A percentile compares a stretch with the other conserved stretches of the same genome.
These are phyloP conservation scores for Muricea muricata DNA, from an alignment of 92 coral and sea anemone species.

Conservation along the genomic window DNA sequence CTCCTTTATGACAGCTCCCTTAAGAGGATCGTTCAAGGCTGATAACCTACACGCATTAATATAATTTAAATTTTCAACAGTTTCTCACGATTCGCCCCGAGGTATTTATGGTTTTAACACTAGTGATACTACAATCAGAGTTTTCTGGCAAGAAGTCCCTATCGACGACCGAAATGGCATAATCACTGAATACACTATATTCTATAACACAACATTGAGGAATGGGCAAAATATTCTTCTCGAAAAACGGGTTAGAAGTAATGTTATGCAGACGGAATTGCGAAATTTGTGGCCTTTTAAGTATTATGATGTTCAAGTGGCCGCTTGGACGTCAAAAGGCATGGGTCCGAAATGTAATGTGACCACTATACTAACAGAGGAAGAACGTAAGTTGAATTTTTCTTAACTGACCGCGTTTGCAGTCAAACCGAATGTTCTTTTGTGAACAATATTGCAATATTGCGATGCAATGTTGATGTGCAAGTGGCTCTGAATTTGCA, in stretches of 20 bases:
- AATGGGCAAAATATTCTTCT: neutral
- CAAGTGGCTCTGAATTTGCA: too few relatives aligned
- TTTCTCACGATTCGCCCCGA: slow-evolving; percentile 2
- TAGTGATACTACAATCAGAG: slow-evolving; percentile 69
- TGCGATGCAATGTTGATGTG: too few relatives aligned
- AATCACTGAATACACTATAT: slow-evolving; percentile 58
- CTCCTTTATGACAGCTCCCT: too few relatives aligned
- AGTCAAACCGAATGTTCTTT: too few relatives aligned
- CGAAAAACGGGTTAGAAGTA: neutral
- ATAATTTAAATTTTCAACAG: neutral
- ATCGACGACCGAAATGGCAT: slow-evolving; percentile 39
- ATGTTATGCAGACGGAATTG: neutral
- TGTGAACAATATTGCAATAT: too few relatives aligned
- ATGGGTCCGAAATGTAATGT: slow-evolving; percentile 46
- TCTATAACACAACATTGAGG: slow-evolving; percentile 13
- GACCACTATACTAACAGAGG: slow-evolving; percentile 52
- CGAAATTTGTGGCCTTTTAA: slow-evolving; percentile 58
- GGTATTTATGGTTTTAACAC: slow-evolving; percentile 63
- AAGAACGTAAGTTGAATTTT: slow-evolving; percentile 51
- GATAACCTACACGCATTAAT: too few relatives aligned
- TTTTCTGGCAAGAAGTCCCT: slow-evolving; percentile 73
- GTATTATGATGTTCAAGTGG: slow-evolving; percentile 56
- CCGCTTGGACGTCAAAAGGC: slow-evolving; percentile 59
- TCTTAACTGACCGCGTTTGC: too few relatives aligned
- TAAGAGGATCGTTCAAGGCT: too few relatives aligned